phyloP scores from a whole-genome alignment of 2,888 invertebrate genomes.

The Acleris literana region DNA sequence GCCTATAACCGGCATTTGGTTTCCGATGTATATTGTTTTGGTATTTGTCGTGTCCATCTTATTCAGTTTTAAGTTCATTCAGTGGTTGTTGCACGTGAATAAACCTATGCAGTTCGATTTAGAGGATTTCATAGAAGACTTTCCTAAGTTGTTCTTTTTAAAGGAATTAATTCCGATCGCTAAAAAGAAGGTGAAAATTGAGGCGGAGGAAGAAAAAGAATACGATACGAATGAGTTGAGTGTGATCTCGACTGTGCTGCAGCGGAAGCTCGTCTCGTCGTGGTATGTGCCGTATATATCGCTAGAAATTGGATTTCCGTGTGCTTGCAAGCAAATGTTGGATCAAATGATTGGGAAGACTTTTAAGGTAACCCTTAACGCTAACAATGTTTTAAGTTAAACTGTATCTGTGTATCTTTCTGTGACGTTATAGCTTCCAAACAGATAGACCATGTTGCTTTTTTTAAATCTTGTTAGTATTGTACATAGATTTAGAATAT shows the following conservation, averaged over 20 bases:
- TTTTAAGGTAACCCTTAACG: constrained; percentile 62
- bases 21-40: constrained; percentile 66
- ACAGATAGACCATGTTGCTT: no score
- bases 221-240: constrained; percentile 77
- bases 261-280: constrained; percentile 73
- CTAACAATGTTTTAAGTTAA: no score
- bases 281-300: constrained; percentile 79
- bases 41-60: constrained; percentile 73
- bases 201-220: constrained; percentile 55
- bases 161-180: constrained; percentile 52
- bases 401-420: no score
- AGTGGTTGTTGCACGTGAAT: constrained; percentile 79
- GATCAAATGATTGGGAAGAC: constrained; percentile 77
- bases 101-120: constrained; percentile 77
- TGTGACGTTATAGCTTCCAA: no score
- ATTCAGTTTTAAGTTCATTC: constrained; percentile 79
- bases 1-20: constrained; percentile 71
- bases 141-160: constrained; percentile 58
- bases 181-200: constrained; percentile 39
- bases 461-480: no score
- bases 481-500: not conserved
- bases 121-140: constrained; percentile 54
- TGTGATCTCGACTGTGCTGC: constrained; percentile 74
- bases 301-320: constrained; percentile 77
- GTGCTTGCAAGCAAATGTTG: constrained; percentile 78